phyloP scores from a whole-genome alignment of 2,113 vertebrate species.

The Cryptomyrus ogoouensis region DNA sequence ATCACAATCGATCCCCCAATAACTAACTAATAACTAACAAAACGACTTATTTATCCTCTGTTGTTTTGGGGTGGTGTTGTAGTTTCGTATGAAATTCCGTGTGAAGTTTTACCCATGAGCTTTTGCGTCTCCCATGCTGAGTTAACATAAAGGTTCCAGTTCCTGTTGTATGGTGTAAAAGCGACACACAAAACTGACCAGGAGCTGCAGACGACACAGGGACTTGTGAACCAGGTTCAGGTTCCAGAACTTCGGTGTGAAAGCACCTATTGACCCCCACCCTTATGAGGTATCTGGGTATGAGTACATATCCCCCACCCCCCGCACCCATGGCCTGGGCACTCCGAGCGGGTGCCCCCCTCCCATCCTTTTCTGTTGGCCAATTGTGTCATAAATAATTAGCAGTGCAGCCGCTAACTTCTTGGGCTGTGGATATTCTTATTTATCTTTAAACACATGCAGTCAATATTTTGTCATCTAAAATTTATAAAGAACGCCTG shows the following conservation, averaged over 20 bases:
- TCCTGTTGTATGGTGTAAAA: background rate
- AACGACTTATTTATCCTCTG: background rate
- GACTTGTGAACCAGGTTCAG: background rate
- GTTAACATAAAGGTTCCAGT: no score
- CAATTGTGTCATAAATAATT: conserved; percentile 68
- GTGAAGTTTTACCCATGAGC: background rate
- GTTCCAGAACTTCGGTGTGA: background rate
- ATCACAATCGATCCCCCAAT: background rate
- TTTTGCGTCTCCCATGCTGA: no score
- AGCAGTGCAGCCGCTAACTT: conserved; percentile 54
- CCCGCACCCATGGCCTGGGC: conserved; percentile 18
- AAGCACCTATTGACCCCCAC: background rate
- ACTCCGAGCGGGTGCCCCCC: conserved; percentile 40
- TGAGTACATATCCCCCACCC: background rate
- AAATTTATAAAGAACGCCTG: conserved; percentile 63
- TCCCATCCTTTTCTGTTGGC: conserved; percentile 45
- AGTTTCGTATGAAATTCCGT: background rate
- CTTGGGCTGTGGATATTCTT: conserved; percentile 65
- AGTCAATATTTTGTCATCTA: conserved; percentile 67
- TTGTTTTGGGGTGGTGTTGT: background rate
- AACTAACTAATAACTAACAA: background rate
- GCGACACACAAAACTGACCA: background rate
- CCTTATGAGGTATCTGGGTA: background rate
- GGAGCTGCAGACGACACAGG: background rate
- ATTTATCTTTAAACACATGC: conserved; percentile 65